Evolutionary conservation across 2,113 vertebrate species (phyloP), one percentile per base, ranked within the genome.

Genomic region (Hemibagrus wyckioides): DNA sequence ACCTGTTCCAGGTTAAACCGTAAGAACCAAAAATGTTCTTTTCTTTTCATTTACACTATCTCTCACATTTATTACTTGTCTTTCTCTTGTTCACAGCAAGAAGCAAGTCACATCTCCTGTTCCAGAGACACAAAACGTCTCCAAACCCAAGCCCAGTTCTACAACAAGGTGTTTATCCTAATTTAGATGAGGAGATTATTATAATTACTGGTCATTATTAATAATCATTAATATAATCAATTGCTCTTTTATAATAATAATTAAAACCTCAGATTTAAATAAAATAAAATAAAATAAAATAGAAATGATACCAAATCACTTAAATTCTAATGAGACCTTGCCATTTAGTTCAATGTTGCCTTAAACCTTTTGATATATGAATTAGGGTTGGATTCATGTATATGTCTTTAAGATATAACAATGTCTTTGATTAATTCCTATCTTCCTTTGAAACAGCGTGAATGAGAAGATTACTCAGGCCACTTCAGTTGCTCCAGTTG

Each of bases 131-230:
- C 63, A 59, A 44, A 73, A 36, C 44, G 69, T 67, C 25, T 39
- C 71, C 10, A 61, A 77, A 86, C 30, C 84, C 9, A 44, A 85
- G n/a, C 21, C 57, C 56, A 85, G 33, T 76, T 28, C 41, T 61
- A 85, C 44, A 77, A 41, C 54, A 76, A 85, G 84, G 84, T 85
- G 17, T 48, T 77, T 67, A 82, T 25, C 5, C 41, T 75, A n/a
- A 75, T 85, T n/a, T 36, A 39, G 11, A 84, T 56, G 2, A 75
- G 6, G 33, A 84, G 11, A 71, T 73, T 23, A 75, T 75, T 75
- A 25, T 75, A 48, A 28, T 76, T 76, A 48, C 28, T 48, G 14
- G 41, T 36, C 56, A 59, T 75, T 61, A 28, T 30, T 21, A 54
- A n/a, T 50, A 57, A 59, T 81, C 54, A 88, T 87, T 44, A 59